Percentiles rank a stretch among this genome's conserved stretches.
Conservation (phyloP, 2,797 vertebrate genomes). For the Sebastes itinus region DNA sequence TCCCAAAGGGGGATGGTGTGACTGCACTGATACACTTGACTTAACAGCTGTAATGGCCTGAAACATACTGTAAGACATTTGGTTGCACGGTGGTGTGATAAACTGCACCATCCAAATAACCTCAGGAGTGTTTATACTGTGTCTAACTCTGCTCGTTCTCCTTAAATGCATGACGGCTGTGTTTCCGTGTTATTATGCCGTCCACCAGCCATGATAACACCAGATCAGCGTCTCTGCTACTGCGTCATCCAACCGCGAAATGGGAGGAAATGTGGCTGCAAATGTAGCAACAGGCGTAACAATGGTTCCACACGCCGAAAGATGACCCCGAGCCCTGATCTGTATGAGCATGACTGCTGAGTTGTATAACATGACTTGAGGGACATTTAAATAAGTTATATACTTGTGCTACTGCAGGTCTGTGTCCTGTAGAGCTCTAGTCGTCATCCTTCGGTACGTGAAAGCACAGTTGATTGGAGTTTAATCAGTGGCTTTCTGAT, state of each 20-base stretch:
- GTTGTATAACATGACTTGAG: slow-evolving; percentile 53
- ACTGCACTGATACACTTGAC: slow-evolving; percentile 24
- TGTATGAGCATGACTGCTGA: slow-evolving; percentile 44
- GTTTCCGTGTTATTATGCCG: slow-evolving; percentile 42
- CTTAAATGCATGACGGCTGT: slow-evolving; percentile 46
- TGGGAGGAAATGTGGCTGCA: slow-evolving; percentile 74
- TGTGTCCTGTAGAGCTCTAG: slow-evolving; percentile 63
- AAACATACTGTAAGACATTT: slow-evolving; percentile 34
- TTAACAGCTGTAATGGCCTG: slow-evolving; percentile 34
- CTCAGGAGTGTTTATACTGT: slow-evolving; percentile 9
- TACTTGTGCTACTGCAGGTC: slow-evolving; percentile 47
- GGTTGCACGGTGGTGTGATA: slow-evolving; percentile 11
- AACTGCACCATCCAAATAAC: slow-evolving; percentile 20
- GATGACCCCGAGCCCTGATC: slow-evolving; percentile 78
- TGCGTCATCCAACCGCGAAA: slow-evolving; percentile 77
- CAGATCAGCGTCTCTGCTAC: slow-evolving; percentile 38
- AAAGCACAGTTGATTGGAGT: slow-evolving; percentile 82
- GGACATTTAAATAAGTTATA: slow-evolving; percentile 24
- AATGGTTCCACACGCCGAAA: slow-evolving; percentile 84
- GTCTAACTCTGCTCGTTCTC: slow-evolving; percentile 36
- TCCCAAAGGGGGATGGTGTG: slow-evolving; percentile 27
- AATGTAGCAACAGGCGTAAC: slow-evolving; percentile 79
- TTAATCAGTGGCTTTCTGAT: slow-evolving; percentile 87
- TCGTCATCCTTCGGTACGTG: slow-evolving; percentile 83
- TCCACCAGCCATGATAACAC: slow-evolving; percentile 39